Percentiles rank a stretch among this genome's conserved stretches.
Conservation (phyloP, 2,113 vertebrate genomes). For the Piprites chloris region DNA sequence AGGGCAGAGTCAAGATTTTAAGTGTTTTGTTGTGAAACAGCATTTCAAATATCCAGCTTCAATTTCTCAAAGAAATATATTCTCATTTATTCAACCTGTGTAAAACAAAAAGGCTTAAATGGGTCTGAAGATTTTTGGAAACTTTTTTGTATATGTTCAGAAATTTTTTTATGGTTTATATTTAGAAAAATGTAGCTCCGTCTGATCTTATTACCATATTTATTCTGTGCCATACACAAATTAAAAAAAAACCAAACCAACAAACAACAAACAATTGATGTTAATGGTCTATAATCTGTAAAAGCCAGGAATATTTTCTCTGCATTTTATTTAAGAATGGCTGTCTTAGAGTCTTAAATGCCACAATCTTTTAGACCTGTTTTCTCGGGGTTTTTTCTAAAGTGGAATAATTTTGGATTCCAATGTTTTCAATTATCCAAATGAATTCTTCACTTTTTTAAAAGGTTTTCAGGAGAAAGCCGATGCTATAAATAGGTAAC, state of each 20-base stretch:
- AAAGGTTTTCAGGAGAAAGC: constrained; percentile 25
- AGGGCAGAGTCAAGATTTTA: not conserved
- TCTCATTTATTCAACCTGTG: not conserved
- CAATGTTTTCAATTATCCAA: not conserved
- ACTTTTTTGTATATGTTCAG: fast-evolving
- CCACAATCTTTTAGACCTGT: not conserved
- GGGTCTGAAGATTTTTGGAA: not conserved
- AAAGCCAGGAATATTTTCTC: not conserved
- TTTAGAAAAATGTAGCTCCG: not conserved
- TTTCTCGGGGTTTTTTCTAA: not conserved
- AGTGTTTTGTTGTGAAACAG: not conserved
- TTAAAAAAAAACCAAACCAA: not conserved
- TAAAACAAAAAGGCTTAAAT: not conserved
- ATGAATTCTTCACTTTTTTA: not conserved
- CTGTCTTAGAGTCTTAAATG: not conserved
- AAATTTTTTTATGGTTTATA: not conserved
- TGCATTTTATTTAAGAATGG: not conserved
- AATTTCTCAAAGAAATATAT: not conserved
- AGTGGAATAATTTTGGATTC: not conserved
- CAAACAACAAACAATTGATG: too few relatives aligned
- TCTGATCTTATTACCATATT: not conserved
- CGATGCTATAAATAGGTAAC: constrained; percentile 28
- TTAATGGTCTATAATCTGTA: not conserved
- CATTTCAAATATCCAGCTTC: not conserved
- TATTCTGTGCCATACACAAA: not conserved